A percentile compares a stretch with the other conserved stretches of the same genome.
These are phyloP conservation scores for Amiota mariae DNA, from an alignment of 2,888 invertebrate species.

Conservation along the genomic window DNA sequence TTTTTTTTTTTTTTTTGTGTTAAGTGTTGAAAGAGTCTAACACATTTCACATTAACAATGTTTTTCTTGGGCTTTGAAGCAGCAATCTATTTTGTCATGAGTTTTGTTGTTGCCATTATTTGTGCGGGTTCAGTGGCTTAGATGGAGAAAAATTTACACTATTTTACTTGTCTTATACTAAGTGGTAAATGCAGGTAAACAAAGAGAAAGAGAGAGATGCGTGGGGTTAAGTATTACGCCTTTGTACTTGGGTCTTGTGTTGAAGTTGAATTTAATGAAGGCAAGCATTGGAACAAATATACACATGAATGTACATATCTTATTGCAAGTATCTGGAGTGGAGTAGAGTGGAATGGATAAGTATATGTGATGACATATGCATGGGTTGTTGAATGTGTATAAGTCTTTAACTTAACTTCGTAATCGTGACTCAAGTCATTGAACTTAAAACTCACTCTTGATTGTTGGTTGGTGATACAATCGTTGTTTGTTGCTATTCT, in stretches of 20 bases:
- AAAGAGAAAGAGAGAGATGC: too few species aligned
- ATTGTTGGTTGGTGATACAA: neutral
- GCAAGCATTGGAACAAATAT: constrained; percentile 66
- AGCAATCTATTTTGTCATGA: neutral
- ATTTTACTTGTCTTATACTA: constrained; percentile 39
- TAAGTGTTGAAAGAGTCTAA: neutral
- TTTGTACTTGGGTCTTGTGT: too few species aligned
- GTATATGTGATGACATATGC: constrained; percentile 10
- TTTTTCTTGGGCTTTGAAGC: neutral
- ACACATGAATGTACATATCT: constrained; percentile 21
- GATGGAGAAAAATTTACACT: too few species aligned
- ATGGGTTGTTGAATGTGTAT: neutral
- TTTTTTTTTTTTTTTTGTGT: neutral
- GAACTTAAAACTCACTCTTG: neutral
- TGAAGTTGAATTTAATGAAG: constrained; percentile 59
- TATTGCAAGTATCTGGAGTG: too few species aligned
- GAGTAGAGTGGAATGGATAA: neutral
- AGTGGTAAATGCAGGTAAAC: constrained; percentile 41
- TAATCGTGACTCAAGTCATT: constrained; percentile 17
- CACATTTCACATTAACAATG: neutral
- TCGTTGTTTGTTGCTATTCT: too few species aligned
- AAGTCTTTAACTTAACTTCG: constrained; percentile 10
- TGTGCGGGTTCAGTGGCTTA: neutral
- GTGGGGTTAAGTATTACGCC: too few species aligned
- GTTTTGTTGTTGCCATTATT: constrained; percentile 30